Percentiles rank a stretch among this genome's conserved stretches.
Evolutionary conservation across 2,113 vertebrate species (phyloP).

Genomic region (Pelmatolapia mariae): DNA sequence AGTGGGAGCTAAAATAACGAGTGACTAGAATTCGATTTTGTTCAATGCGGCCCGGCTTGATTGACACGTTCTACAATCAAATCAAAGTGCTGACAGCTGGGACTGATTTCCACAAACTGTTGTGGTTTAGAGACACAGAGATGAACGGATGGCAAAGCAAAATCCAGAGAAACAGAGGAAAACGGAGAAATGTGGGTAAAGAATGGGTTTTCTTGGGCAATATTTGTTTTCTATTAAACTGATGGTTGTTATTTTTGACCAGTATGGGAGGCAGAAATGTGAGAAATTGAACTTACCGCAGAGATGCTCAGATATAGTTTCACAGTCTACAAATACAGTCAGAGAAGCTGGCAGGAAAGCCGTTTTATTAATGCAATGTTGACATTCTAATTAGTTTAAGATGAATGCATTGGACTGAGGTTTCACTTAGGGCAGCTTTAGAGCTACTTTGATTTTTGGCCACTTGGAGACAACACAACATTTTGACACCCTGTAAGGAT

Average conservation of each 20-base stretch:
- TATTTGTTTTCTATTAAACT: background rate
- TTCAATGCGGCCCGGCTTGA: constrained; percentile 46
- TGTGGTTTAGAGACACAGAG: constrained; percentile 53
- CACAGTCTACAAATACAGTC: background rate
- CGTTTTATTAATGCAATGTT: background rate
- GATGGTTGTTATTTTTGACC: constrained; percentile 26
- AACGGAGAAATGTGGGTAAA: constrained; percentile 3
- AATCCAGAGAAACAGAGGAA: constrained; percentile 29
- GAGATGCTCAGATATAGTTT: constrained; percentile 16
- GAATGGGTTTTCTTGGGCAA: background rate
- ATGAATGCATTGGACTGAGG: background rate
- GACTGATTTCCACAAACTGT: constrained; percentile 60
- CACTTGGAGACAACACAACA: background rate
- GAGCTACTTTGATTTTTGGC: background rate
- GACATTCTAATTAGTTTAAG: background rate
- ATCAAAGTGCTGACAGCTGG: constrained; percentile 72
- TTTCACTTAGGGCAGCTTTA: background rate
- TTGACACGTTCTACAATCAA: constrained; percentile 67
- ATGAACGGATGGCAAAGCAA: constrained; percentile 30
- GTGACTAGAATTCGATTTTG: constrained; percentile 57
- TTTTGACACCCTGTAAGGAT: background rate
- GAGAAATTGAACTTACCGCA: constrained; percentile 30
- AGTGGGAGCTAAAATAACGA: constrained; percentile 48
- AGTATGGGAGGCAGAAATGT: background rate
- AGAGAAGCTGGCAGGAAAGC: background rate